phyloP scores from a whole-genome alignment of 1,140 invertebrate species.

The Anastatus disparis region DNA sequence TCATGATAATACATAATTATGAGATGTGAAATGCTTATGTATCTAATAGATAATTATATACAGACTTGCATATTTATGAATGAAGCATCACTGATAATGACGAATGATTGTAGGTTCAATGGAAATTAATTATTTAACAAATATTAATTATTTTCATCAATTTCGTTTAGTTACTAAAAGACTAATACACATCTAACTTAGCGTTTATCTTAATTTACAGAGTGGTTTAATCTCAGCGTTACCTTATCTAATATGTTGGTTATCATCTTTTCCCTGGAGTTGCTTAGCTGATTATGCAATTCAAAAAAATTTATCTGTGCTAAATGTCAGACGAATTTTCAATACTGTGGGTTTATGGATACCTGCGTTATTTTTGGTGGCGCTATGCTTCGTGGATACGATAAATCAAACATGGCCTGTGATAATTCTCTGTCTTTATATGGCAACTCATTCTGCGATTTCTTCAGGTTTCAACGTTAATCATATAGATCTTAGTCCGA shows the following conservation, averaged over 20 bases:
- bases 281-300: constrained; percentile 73
- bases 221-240: constrained; percentile 80
- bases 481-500: constrained; percentile 77
- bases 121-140: too few species aligned
- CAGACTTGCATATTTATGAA: too few species aligned
- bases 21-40: too few species aligned
- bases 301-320: constrained; percentile 67
- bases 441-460: constrained; percentile 72
- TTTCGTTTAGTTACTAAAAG: too few species aligned
- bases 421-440: constrained; percentile 66
- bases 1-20: too few species aligned
- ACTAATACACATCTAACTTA: too few species aligned
- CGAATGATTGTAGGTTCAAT: too few species aligned
- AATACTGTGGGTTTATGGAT: constrained; percentile 72
- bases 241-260: constrained; percentile 81
- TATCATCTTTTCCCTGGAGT: constrained; percentile 75
- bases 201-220: too few species aligned
- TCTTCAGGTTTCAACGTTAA: constrained; percentile 70
- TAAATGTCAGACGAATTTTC: constrained; percentile 71
- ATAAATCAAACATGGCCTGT: constrained; percentile 54
- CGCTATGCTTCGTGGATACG: constrained; percentile 52
- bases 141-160: too few species aligned
- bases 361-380: constrained; percentile 62
- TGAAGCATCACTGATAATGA: too few species aligned
- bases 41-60: too few species aligned